Evolutionary conservation across 2,113 vertebrate genomes (phyloP), one percentile per base, ranked within the genome.

Genomic region (Grallaria varia): DNA sequence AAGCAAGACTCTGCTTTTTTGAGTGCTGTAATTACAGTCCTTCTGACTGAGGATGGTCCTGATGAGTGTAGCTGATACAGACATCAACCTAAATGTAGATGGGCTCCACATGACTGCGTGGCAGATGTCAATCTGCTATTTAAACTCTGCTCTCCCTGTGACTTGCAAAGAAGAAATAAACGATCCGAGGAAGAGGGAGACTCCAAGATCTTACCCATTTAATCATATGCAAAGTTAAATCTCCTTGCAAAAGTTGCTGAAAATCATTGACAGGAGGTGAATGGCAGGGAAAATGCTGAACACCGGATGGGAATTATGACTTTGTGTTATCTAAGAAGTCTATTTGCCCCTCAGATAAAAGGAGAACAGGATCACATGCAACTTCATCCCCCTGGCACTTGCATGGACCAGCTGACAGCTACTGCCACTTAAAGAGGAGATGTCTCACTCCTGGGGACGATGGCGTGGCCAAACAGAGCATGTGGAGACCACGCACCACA

Each of bases 101-200:
- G 27, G 31, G n/a, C 28, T 68, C 59, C 77, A 47, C 30, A 21
- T 37, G 44, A 91, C 81, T 91, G 42, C 42, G 19, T 25, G 39
- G 60, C 77, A 87, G 81, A 84, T 84, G 81, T 76, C 84, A 87
- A 39, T 89, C 89, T 89, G 45, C 63, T 86, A 45, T 95, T 91
- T 93, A 93, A 93, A 91, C 77, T 45, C 59, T 84, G 37, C 59
- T 93, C 44, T 84, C 58, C 68, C 40, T 49, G 39, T 31, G 31
- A 56, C 80, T 79, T 63, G 39, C 28, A 49, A 59, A 87, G 73
- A 86, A 86, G 78, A 89, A 80, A 66, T 14, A 53, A 82, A 28
- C 35, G 28, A 89, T 60, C 24, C 62, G 45, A 63, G 30, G 63
- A 75, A 74, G 45, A 77, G n/a, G 50, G 30, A 82, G 15, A 84